Conservation (phyloP, 2,113 vertebrate genomes). For the Upupa epops region DNA sequence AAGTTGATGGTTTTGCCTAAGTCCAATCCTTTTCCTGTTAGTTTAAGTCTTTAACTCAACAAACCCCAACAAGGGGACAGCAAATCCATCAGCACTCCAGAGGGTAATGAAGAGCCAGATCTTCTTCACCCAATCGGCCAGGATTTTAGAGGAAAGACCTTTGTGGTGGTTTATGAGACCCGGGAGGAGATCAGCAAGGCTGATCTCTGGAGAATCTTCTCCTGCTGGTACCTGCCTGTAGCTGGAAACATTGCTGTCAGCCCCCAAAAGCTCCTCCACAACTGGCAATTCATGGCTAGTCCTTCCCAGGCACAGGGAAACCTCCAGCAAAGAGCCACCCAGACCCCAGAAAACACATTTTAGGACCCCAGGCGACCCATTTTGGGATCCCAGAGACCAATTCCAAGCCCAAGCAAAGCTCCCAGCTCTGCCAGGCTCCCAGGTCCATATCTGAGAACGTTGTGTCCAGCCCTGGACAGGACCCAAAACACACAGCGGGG, state of each 20-base stretch:
- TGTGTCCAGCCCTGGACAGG: neutral
- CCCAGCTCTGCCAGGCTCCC: fast-evolving
- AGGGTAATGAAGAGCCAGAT: fast-evolving
- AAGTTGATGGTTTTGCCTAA: neutral
- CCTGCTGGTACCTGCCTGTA: neutral
- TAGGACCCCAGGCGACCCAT: fast-evolving
- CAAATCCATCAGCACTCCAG: neutral
- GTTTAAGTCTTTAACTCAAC: neutral
- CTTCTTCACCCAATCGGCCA: fast-evolving
- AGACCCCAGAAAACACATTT: fast-evolving
- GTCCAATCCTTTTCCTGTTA: fast-evolving
- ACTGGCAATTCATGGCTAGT: fast-evolving
- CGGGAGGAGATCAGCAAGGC: neutral
- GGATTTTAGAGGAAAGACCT: fast-evolving
- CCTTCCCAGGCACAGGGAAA: neutral
- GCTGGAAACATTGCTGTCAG: fast-evolving
- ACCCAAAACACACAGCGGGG: neutral
- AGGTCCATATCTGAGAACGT: neutral
- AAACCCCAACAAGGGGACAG: neutral
- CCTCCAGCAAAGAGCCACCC: fast-evolving
- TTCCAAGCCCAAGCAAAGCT: neutral
- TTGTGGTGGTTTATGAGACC: neutral
- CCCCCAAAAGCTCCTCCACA: fast-evolving
- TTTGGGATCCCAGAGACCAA: neutral
- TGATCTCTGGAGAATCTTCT: neutral